phyloP scores from a whole-genome alignment of 30 jellyfish, hydroid and myxozoan species.

The Phacellophora camtschatica region DNA sequence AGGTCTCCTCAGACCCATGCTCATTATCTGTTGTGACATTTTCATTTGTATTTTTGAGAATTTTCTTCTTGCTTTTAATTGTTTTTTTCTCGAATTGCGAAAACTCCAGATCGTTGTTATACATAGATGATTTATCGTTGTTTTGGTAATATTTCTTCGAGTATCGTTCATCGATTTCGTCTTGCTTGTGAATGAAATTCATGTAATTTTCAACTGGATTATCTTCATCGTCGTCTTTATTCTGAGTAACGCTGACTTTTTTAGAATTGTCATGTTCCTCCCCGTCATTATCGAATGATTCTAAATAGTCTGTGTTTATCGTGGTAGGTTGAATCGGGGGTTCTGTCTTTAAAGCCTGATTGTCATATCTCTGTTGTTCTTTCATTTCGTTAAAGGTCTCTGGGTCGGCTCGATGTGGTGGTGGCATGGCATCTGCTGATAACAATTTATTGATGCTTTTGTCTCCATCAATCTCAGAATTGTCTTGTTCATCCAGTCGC shows the following conservation, averaged over 20 bases:
- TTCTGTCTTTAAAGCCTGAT: conserved; percentile 32
- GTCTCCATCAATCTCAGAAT: not conserved
- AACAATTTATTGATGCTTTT: conserved; percentile 1
- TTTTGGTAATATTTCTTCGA: conserved; percentile 40
- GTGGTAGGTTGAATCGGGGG: conserved; percentile 13
- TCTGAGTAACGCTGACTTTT: not conserved
- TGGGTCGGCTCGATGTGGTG: not conserved
- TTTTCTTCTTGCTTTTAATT: conserved; percentile 1
- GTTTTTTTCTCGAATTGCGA: conserved; percentile 28
- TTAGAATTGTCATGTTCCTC: not conserved
- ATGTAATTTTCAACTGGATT: conserved; percentile 34
- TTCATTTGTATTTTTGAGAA: too few species aligned
- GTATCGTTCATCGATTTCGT: conserved; percentile 34
- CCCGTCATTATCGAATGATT: conserved; percentile 18
- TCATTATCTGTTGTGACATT: too few species aligned
- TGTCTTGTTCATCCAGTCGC: not conserved
- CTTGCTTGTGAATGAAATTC: conserved; percentile 44
- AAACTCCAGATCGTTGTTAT: not conserved
- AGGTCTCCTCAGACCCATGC: too few species aligned
- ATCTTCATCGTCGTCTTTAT: not conserved
- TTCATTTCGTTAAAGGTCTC: conserved; percentile 34
- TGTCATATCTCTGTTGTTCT: conserved; percentile 40
- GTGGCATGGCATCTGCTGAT: conserved; percentile 11
- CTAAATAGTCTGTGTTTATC: conserved; percentile 20
- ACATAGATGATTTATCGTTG: conserved; percentile 6